These are phyloP conservation scores for Abscondita cerata DNA, from an alignment of 2,888 invertebrate genomes.

Conservation along the genomic window DNA sequence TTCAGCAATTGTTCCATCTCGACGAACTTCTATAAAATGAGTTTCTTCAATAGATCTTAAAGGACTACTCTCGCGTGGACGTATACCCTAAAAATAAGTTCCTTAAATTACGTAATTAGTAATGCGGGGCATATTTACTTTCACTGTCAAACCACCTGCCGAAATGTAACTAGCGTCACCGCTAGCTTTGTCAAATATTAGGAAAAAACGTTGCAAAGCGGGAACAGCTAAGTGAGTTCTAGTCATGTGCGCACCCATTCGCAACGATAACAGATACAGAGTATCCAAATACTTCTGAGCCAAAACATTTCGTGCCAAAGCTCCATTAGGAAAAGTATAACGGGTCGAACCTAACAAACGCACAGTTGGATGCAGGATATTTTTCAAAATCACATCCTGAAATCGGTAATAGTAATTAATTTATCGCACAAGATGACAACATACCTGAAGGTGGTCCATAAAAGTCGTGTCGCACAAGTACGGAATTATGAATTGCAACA, in stretches of 20 bases:
- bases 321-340: slow-evolving; percentile 83
- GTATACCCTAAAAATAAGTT: slow-evolving; percentile 5
- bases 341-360: slow-evolving; percentile 81
- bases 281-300: slow-evolving; percentile 84
- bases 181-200: slow-evolving; percentile 80
- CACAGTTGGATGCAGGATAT: slow-evolving; percentile 83
- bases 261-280: slow-evolving; percentile 77
- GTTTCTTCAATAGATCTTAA: slow-evolving; percentile 49
- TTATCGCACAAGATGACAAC: too few species aligned
- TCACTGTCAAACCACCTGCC: slow-evolving; percentile 24
- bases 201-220: slow-evolving; percentile 76
- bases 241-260: slow-evolving; percentile 81
- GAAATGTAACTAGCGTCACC: slow-evolving; percentile 56
- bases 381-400: slow-evolving; percentile 85
- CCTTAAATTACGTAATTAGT: too few species aligned
- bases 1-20: slow-evolving; percentile 67
- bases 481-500: slow-evolving; percentile 81
- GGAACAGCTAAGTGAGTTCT: slow-evolving; percentile 76
- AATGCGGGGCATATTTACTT: too few species aligned
- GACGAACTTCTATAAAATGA: slow-evolving; percentile 64
- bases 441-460: slow-evolving; percentile 86
- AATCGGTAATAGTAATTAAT: too few species aligned
- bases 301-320: slow-evolving; percentile 74
- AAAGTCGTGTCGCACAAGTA: slow-evolving; percentile 83
- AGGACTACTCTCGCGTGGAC: slow-evolving; percentile 29